These are phyloP conservation scores for Sebastes nivosus DNA, from an alignment of 2,797 vertebrate species.

Conservation along the genomic window DNA sequence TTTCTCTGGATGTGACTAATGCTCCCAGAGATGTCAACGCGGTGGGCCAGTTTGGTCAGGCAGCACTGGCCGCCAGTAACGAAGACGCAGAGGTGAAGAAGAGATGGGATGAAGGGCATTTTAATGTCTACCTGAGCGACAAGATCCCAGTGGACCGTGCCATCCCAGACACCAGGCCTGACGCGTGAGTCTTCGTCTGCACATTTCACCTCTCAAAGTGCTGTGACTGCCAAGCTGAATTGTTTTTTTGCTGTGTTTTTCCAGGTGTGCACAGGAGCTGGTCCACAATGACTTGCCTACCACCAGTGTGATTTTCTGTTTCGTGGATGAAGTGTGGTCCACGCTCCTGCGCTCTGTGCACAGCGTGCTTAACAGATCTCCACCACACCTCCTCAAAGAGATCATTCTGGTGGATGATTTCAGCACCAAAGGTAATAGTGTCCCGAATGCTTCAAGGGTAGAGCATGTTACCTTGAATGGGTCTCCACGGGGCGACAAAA, in stretches of 20 bases:
- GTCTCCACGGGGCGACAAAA: not conserved
- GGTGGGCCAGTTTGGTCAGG: slow-evolving; percentile 90
- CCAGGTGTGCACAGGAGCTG: slow-evolving; percentile 86
- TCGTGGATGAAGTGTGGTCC: slow-evolving; percentile 98
- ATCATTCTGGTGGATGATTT: slow-evolving; percentile 96
- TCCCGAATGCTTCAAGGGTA: not conserved
- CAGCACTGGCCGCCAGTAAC: slow-evolving; percentile 75
- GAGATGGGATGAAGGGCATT: slow-evolving; percentile 94
- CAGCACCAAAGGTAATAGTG: slow-evolving; percentile 89
- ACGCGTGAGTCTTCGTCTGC: slow-evolving; percentile 81
- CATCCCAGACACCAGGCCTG: slow-evolving; percentile 91
- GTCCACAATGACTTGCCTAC: slow-evolving; percentile 89
- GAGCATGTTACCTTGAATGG: not conserved
- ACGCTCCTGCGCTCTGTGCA: slow-evolving; percentile 94
- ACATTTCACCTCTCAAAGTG: not conserved
- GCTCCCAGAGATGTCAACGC: slow-evolving; percentile 85
- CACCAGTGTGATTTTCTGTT: slow-evolving; percentile 96
- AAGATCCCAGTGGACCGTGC: slow-evolving; percentile 93
- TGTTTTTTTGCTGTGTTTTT: not conserved
- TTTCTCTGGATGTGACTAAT: slow-evolving; percentile 85
- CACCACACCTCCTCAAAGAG: slow-evolving; percentile 89
- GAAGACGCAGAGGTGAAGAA: slow-evolving; percentile 85
- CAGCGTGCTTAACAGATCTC: slow-evolving; percentile 94
- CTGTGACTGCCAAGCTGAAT: not conserved
- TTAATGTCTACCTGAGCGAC: slow-evolving; percentile 96